Conservation (phyloP, 2,113 vertebrate species). For the Hypocryptadius cinnamomeus region DNA sequence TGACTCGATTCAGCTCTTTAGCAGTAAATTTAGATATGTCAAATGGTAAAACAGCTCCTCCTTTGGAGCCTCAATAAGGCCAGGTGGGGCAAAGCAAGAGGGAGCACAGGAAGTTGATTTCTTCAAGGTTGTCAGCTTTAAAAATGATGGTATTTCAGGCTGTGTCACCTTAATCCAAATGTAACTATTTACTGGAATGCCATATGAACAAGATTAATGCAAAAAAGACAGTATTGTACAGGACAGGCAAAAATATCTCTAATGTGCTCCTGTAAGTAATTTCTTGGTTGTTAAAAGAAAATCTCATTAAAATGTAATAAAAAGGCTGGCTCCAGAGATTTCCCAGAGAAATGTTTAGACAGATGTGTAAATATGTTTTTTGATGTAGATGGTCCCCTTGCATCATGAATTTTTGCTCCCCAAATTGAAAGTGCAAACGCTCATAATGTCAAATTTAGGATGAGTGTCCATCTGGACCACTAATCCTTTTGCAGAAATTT, state of each 20-base stretch:
- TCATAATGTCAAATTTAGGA: background rate
- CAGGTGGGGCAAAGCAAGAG: background rate
- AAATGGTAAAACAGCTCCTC: background rate
- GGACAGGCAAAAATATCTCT: background rate
- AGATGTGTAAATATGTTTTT: constrained; percentile 49
- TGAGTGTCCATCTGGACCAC: background rate
- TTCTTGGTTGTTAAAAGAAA: background rate
- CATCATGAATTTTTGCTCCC: background rate
- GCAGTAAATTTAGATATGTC: background rate
- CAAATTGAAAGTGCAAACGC: background rate
- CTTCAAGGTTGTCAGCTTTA: background rate
- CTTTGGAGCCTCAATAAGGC: background rate
- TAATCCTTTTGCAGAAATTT: background rate
- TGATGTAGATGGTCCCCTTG: background rate
- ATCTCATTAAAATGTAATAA: constrained; percentile 24
- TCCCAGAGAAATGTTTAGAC: constrained; percentile 1
- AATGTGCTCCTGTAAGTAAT: background rate
- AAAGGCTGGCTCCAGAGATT: constrained; percentile 1
- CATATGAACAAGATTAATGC: background rate
- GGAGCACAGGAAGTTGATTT: background rate
- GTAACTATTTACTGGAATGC: background rate
- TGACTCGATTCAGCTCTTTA: background rate
- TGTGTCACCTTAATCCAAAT: background rate
- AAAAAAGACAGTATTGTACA: background rate
- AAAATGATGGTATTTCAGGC: background rate